A percentile compares a stretch with the other conserved stretches of the same genome.
Evolutionary conservation across 2,113 vertebrate species (phyloP).

Genomic region (Pterocles burchelli): DNA sequence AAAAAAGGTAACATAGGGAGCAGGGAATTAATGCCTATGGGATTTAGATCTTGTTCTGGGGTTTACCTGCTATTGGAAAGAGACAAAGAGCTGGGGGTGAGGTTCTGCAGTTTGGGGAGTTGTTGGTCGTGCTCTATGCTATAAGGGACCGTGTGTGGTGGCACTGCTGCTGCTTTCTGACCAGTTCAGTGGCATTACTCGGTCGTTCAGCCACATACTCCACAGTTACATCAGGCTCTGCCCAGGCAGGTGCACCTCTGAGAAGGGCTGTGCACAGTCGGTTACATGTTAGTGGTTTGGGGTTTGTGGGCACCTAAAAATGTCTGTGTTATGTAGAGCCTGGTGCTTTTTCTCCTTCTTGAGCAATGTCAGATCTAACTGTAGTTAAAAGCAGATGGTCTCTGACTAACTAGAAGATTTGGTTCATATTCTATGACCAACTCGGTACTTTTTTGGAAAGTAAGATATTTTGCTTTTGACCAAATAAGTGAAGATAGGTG

Average conservation of each 20-base stretch:
- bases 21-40: fast-evolving
- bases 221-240: neutral
- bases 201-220: neutral
- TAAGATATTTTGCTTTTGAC: neutral
- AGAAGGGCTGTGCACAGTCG: neutral
- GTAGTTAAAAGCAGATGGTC: neutral
- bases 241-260: neutral
- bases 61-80: neutral
- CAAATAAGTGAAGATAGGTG: neutral
- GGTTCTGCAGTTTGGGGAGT: neutral
- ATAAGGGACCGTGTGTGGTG: neutral
- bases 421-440: neutral
- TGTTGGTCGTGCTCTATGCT: neutral
- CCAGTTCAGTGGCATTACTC: neutral
- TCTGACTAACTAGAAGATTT: no score
- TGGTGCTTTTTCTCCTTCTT: neutral
- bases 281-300: neutral
- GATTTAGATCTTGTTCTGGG: neutral
- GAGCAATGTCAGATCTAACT: neutral
- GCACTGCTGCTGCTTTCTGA: neutral
- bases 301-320: neutral
- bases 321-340: neutral
- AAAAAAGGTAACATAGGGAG: constrained; percentile 81
- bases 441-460: neutral
- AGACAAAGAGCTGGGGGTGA: fast-evolving